Evolutionary conservation across 2,888 invertebrate species (phyloP), one percentile per base, ranked within the genome.

Genomic region (Limnephilus auricula): DNA sequence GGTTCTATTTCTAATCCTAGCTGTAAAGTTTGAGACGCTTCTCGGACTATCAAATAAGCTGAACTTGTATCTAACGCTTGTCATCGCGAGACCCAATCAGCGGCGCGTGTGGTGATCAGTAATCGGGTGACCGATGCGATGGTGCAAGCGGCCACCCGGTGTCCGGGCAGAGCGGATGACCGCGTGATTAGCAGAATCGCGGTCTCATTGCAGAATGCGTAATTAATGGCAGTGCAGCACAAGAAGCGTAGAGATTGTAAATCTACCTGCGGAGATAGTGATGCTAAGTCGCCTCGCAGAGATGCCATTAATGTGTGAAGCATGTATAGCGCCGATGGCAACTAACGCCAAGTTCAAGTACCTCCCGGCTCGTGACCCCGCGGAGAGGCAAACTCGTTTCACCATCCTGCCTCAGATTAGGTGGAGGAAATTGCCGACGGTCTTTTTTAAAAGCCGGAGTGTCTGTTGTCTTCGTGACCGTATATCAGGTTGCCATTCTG

Each of bases 271-370:
- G 79, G 91, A 65, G 91, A 85, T 89, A 83, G 91, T 65, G 65
- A 65, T 65, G 65, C 83, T 89, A 82, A 25, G 89, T 78, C 65
- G 25, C 25, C 65, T 65, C n/a, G 65, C 65, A 65, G 65, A 65
- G 65, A 65, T n/a, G 65, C 65, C 65, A 65, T n/a, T n/a, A 65
- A 25, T 65, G 65, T 65, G 65, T 65, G 65, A 31, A 32, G 80
- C 80, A 15, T 32, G 30, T 32, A 37, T 37, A 40, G 37, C 34
- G 84, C 84, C 37, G 12, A n/a, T 25, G 40, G 84, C 84, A n/a
- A 50, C 87, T 79, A 84, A 13, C 84, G 89, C 50, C 86, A 89
- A 89, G 92, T 91, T 92, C 92, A 91, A 92, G 82, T 82, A 92
- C 92, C 92, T 92, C 89, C 13, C n/a, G 85, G 82, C 32, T 18